Conservation (phyloP, 2,888 invertebrate species). For the Megaustenia siamemsis region DNA sequence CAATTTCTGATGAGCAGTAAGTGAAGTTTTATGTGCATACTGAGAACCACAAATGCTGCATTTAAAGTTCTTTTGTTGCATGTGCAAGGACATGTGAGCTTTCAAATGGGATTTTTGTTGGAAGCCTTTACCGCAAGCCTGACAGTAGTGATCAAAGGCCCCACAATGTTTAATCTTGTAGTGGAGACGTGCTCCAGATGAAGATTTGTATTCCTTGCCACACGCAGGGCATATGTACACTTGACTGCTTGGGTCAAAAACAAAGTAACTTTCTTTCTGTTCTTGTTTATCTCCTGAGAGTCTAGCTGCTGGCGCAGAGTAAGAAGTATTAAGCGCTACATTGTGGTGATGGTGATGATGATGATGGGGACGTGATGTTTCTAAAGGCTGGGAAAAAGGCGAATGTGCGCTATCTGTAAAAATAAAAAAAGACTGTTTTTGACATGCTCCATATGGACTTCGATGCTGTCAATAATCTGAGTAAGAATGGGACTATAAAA, state of each 20-base stretch:
- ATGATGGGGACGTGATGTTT: conserved; percentile 3
- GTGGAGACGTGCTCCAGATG: conserved; percentile 54
- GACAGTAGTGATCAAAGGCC: conserved; percentile 55
- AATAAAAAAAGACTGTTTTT: conserved; percentile 35
- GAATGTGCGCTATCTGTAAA: conserved; percentile 42
- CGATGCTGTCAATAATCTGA: neutral
- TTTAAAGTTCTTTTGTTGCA: conserved; percentile 55
- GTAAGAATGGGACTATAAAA: neutral
- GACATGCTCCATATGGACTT: neutral
- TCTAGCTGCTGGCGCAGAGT: conserved; percentile 24
- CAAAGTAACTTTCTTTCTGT: conserved; percentile 35
- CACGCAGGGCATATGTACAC: conserved; percentile 52
- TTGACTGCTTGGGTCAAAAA: conserved; percentile 28
- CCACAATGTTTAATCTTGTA: conserved; percentile 57
- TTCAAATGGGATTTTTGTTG: conserved; percentile 58
- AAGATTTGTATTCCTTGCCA: conserved; percentile 56
- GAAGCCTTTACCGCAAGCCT: conserved; percentile 58
- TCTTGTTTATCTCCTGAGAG: conserved; percentile 1
- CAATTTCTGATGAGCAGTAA: conserved; percentile 53
- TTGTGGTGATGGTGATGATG: conserved; percentile 19
- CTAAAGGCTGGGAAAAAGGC: conserved; percentile 17
- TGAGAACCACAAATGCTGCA: conserved; percentile 55
- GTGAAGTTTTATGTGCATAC: conserved; percentile 59
- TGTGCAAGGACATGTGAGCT: conserved; percentile 57
- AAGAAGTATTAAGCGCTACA: conserved; percentile 35